Base-by-base conservation (phyloP, 2,113 vertebrate genomes). In the Hypomesus transpacificus region DNA sequence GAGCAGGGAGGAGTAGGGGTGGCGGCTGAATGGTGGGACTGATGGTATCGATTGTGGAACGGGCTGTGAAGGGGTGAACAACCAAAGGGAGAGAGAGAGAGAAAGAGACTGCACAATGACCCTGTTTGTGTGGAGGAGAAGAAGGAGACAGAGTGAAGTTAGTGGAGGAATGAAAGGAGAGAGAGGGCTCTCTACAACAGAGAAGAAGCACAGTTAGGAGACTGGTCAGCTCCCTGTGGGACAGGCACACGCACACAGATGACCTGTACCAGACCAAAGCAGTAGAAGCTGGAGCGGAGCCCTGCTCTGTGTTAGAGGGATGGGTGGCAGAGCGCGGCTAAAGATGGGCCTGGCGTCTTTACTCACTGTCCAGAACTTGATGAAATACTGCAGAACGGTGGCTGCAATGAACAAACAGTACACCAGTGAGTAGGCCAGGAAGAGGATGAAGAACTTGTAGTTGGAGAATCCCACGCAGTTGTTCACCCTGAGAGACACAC, bases 281-380 rank as follows among this genome's bases (percentile, higher is more conserved):
- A 61, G 14, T 61, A 9, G 62, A 34, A 39, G 62, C 17, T 17
- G 11, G 62, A 64, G 34, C 31, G 18, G 31, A 64, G 17, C 39
- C 39, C 39, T 46, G 39, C 39, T 46, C 39, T 46, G 39, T 46
- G 39, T 46, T 46, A 46, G 39, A 46, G 39, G 39, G 39, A 11
- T 46, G 39, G 39, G 39, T 46, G 39, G 11, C 31, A 64, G 62
- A 3, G 28, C n/a, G 34, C 46, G 31, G 56, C 11, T 54, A 2
- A 4, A 31, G 46, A 13, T 28, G 22, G 3, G 13, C 5, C 61
- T n/a, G 3, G 5, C 18, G 0, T 17, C 17, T 0, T 53, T 87
- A 95, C 96, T 97, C 92, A 98, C 96, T 82, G 95, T 97, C 96
- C 96, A 98, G 91, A 98, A 97, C 86, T 95, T 94, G 85, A 98